phyloP scores from a whole-genome alignment of 1,140 invertebrate genomes.

The Charaxes varanes region DNA sequence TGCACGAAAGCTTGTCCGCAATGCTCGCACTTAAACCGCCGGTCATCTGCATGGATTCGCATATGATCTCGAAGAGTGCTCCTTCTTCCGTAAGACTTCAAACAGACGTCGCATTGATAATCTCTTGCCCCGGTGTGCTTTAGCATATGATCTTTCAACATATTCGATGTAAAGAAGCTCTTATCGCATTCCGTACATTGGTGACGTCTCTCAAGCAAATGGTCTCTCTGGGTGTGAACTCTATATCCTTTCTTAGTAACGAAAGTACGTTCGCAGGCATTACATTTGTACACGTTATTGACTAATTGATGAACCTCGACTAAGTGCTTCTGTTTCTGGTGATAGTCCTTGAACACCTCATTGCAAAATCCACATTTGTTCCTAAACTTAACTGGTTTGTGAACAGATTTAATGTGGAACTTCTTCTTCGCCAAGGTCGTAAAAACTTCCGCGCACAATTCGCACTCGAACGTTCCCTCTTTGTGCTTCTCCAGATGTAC shows the following conservation, averaged over 20 bases:
- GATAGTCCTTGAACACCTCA: conserved; percentile 33
- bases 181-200: conserved; percentile 54
- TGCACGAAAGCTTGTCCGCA: conserved; percentile 33
- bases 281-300: conserved; percentile 29
- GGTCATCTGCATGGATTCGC: conserved; percentile 30
- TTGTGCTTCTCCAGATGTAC: conserved; percentile 29
- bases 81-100: conserved; percentile 22
- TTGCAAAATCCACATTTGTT: conserved; percentile 22
- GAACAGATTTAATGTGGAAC: conserved; percentile 13
- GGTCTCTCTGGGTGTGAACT: conserved; percentile 38
- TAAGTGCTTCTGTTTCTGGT: conserved; percentile 14
- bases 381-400: conserved; percentile 4
- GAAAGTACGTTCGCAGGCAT: conserved; percentile 47
- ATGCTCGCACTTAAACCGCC: conserved; percentile 33
- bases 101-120: conserved; percentile 22
- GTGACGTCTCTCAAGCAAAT: conserved; percentile 42
- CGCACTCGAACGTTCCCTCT: conserved; percentile 23
- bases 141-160: conserved; percentile 66
- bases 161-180: conserved; percentile 42
- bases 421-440: conserved; percentile 15
- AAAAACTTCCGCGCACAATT: conserved; percentile 26
- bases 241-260: conserved; percentile 23
- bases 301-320: conserved; percentile 16
- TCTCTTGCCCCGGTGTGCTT: conserved; percentile 55
- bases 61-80: conserved; percentile 21